A percentile compares a stretch with the other conserved stretches of the same genome.
phyloP scores from a whole-genome alignment of 2,113 vertebrate genomes.

The Rhipidura dahli region DNA sequence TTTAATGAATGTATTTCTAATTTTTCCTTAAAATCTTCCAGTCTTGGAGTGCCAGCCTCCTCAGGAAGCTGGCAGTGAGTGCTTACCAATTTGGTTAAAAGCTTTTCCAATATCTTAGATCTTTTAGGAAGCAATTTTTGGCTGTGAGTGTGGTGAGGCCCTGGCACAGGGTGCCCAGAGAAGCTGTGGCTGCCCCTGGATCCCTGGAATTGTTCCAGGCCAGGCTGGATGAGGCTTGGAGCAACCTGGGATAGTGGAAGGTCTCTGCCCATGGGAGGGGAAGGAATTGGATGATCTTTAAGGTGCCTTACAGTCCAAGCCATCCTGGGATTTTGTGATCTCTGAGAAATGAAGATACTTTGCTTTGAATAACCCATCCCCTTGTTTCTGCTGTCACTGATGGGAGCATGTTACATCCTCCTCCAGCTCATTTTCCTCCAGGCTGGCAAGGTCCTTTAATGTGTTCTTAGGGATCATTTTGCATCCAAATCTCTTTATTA shows the following conservation, averaged over 20 bases:
- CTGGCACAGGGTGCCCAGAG: background rate
- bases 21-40: background rate
- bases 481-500: background rate
- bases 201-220: background rate
- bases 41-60: background rate
- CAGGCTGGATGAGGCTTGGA: fast-evolving
- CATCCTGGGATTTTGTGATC: background rate
- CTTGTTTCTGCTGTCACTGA: background rate
- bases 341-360: background rate
- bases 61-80: background rate
- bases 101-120: background rate
- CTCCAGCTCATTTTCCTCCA: background rate
- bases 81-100: background rate
- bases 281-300: background rate
- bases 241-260: fast-evolving
- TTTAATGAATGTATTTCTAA: background rate
- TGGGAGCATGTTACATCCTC: background rate
- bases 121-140: background rate
- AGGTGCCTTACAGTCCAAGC: background rate
- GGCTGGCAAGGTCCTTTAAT: background rate
- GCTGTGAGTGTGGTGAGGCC: fast-evolving
- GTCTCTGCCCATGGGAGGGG: background rate
- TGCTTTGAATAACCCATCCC: background rate
- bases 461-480: background rate
- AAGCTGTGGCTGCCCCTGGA: background rate